Evolutionary conservation across 1,140 invertebrate species (phyloP), one percentile per base, ranked within the genome.

Genomic region (Nixonia krombeini): DNA sequence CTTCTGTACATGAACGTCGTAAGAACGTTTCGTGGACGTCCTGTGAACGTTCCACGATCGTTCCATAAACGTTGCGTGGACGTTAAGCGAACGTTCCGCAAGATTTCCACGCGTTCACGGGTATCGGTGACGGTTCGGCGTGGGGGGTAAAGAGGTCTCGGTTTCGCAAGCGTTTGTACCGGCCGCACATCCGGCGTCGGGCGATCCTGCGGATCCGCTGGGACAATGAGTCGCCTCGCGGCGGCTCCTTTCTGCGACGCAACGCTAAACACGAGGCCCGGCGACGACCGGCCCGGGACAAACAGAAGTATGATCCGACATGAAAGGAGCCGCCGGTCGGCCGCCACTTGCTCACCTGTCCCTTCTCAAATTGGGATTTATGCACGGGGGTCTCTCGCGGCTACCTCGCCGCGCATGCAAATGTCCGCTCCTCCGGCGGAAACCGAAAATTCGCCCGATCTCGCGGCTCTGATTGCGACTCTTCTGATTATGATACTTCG

Each of bases 271-370:
- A 46, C 59, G 55, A 55, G 41, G 53, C 62, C 55, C 53, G 45
- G 45, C 50, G 50, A 47, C 51, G n/a, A n/a, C 49, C 59, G 50
- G 58, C 16, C 49, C 45, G 61, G 52, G 62, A 72, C 70, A 69
- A 72, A 72, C 66, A 69, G 66, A 72, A 72, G 70, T 69, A 72
- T 69, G 70, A 72, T 72, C 66, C 70, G 59, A 72, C 52, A 69
- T 69, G 50, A 72, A 72, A 72, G 70, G 9, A 44, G 57, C 70
- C 65, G 65, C 45, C 16, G 23, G 29, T 25, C 37, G 45, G 41
- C 55, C 47, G 49, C 57, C 62, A 69, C 66, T 72, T 72, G 66
- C 65, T 66, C 70, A 63, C 52, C 66, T 69, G 70, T 66, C 62
- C 37, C 17, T 70, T 61, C 66, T 69, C 45, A 63, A 70, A 70